A percentile compares a stretch with the other conserved stretches of the same genome.
Evolutionary conservation across 1,140 invertebrate species (phyloP).

Genomic region (Diorhabda elongata): DNA sequence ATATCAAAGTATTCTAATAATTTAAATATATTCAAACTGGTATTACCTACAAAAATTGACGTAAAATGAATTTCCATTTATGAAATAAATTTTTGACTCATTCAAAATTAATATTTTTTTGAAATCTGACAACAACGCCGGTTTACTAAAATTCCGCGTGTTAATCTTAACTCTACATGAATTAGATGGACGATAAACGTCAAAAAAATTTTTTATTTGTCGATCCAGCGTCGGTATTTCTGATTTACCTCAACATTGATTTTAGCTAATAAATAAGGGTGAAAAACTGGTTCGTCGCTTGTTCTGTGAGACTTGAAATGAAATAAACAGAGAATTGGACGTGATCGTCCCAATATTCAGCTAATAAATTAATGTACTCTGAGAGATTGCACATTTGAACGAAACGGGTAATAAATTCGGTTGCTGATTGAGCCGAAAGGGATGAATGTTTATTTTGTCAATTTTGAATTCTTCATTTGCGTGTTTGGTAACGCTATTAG

Average conservation of each 20-base stretch:
- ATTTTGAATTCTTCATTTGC: no score
- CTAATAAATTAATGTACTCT: constrained; percentile 24
- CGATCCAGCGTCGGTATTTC: constrained; percentile 20
- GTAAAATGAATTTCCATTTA: no score
- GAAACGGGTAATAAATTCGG: neutral
- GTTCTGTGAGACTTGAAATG: constrained; percentile 25
- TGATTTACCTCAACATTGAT: constrained; percentile 43
- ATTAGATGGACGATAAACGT: constrained; percentile 41
- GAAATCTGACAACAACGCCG: no score
- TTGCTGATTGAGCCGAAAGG: neutral
- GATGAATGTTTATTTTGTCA: neutral
- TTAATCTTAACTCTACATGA: constrained; percentile 20
- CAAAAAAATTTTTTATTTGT: constrained; percentile 30
- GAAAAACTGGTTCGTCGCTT: constrained; percentile 34
- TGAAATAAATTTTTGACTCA: no score
- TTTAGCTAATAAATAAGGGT: constrained; percentile 41
- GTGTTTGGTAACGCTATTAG: no score
- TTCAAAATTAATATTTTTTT: no score
- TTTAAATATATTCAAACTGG: no score
- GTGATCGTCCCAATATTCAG: constrained; percentile 24
- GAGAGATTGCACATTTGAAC: neutral
- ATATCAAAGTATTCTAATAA: no score
- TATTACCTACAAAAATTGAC: no score
- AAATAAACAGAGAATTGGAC: constrained; percentile 27
- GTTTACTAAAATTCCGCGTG: no score